Conservation (phyloP, 2,888 invertebrate genomes). For the Orthosia gothica region DNA sequence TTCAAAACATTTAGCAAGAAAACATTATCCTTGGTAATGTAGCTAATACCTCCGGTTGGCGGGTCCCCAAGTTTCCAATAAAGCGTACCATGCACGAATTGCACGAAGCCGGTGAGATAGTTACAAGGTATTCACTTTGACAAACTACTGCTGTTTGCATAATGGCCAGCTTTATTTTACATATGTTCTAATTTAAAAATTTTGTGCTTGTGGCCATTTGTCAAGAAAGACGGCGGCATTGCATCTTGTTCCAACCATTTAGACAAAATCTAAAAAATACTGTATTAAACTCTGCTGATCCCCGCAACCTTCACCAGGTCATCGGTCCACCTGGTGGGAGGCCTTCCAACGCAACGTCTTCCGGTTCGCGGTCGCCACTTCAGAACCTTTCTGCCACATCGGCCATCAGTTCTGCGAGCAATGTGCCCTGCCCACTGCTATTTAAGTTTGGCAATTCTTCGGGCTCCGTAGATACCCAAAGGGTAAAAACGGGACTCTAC, state of each 20-base stretch:
- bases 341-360: too few species aligned
- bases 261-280: background rate
- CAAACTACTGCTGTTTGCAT: conserved; percentile 39
- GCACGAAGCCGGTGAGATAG: conserved; percentile 29
- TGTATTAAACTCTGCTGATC: background rate
- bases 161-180: conserved; percentile 27
- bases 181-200: background rate
- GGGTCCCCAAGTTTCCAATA: conserved; percentile 51
- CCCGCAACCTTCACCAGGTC: too few species aligned
- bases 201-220: background rate
- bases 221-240: background rate
- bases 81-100: conserved; percentile 21
- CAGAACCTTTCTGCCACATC: too few species aligned
- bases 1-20: conserved; percentile 29
- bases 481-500: too few species aligned
- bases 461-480: too few species aligned
- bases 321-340: too few species aligned
- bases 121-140: conserved; percentile 39
- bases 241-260: background rate
- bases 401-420: too few species aligned
- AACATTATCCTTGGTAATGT: conserved; percentile 37
- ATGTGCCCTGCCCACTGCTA: too few species aligned
- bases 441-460: too few species aligned
- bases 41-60: conserved; percentile 51
- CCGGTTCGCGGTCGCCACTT: too few species aligned